Percentiles rank a stretch among this genome's conserved stretches.
phyloP scores from a whole-genome alignment of 92 coral and sea anemone genomes.

The Scolanthus callimorphus region DNA sequence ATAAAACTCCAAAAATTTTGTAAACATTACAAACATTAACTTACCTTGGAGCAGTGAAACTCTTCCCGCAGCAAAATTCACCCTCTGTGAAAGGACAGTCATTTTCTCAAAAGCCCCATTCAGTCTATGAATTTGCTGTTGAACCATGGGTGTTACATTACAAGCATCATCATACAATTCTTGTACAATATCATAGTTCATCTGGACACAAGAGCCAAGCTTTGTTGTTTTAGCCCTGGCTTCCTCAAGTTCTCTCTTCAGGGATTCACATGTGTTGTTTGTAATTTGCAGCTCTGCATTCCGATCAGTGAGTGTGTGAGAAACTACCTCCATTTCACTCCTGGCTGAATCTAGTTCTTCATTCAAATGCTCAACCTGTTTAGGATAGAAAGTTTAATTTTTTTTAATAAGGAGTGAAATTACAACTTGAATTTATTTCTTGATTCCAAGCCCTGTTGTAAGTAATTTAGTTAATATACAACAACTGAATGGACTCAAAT shows the following conservation, averaged over 20 bases:
- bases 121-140: constrained; percentile 27
- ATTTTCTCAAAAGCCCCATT: constrained; percentile 60
- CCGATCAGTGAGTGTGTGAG: constrained; percentile 67
- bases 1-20: neutral
- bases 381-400: neutral
- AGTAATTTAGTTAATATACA: too few species aligned
- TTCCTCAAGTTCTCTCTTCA: constrained; percentile 43
- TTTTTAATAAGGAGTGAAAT: neutral
- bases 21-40: neutral
- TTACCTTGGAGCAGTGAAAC: constrained; percentile 84
- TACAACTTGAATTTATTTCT: neutral
- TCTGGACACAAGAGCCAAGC: constrained; percentile 22
- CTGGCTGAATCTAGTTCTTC: constrained; percentile 41
- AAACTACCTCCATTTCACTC: constrained; percentile 39
- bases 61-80: constrained; percentile 81
- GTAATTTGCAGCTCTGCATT: constrained; percentile 82
- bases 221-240: constrained; percentile 31
- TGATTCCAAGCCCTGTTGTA: too few species aligned
- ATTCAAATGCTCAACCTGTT: constrained; percentile 55
- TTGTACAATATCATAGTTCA: constrained; percentile 12
- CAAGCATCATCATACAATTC: constrained; percentile 25
- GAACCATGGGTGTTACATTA: constrained; percentile 30
- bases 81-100: constrained; percentile 65
- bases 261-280: constrained; percentile 36
- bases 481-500: too few species aligned